Conservation (phyloP, 2,888 invertebrate species). For the Siphonodentalium dalli region DNA sequence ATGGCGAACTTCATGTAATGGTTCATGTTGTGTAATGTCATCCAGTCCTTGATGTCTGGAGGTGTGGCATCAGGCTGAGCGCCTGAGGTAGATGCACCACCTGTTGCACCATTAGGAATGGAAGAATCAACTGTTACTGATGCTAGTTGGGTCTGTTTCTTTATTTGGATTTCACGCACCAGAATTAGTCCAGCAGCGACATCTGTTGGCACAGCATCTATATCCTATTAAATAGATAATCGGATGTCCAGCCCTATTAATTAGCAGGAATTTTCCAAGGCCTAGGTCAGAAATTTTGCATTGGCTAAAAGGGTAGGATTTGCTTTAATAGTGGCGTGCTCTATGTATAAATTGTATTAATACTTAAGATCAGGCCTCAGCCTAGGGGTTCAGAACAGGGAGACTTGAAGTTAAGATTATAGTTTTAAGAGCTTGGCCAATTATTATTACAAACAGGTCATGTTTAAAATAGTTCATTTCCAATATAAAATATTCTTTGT, state of each 20-base stretch:
- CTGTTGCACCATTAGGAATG: neutral
- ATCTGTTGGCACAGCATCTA: constrained; percentile 88
- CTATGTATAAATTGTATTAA: no score
- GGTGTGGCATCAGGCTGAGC: neutral
- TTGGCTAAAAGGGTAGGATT: no score
- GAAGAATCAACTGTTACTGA: constrained; percentile 14
- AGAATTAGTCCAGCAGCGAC: constrained; percentile 86
- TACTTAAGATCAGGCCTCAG: no score
- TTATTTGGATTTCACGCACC: constrained; percentile 67
- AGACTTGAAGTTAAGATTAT: no score
- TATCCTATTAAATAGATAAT: constrained; percentile 69
- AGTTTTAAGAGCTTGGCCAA: no score
- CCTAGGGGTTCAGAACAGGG: no score
- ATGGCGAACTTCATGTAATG: constrained; percentile 83
- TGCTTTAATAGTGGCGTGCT: no score
- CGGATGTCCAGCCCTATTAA: no score
- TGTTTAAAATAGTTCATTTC: no score
- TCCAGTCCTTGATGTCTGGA: constrained; percentile 70
- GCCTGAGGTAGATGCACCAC: constrained; percentile 1
- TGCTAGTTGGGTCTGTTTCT: constrained; percentile 15
- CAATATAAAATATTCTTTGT: no score
- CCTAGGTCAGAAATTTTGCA: no score
- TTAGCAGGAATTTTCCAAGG: neutral
- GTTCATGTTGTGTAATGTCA: constrained; percentile 78
- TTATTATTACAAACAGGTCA: no score